Evolutionary conservation across 2,797 vertebrate species (phyloP).

Genomic region (Todus mexicanus): DNA sequence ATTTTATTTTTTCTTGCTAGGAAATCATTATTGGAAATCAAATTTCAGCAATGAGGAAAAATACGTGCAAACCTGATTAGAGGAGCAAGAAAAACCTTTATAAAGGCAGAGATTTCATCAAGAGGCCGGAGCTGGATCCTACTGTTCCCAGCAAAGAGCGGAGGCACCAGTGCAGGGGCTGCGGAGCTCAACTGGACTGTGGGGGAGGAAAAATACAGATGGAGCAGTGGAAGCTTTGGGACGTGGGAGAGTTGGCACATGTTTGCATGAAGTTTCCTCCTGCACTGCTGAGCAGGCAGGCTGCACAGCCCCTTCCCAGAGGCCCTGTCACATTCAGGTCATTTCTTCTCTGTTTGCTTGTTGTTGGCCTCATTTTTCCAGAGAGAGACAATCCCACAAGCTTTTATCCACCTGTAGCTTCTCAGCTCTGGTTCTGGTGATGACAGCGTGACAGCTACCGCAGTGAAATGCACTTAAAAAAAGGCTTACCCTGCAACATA

Average conservation of each 20-base stretch:
- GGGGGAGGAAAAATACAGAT: neutral
- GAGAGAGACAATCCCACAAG: neutral
- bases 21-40: neutral
- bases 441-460: neutral
- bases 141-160: neutral
- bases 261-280: neutral
- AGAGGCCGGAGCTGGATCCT: neutral
- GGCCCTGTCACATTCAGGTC: neutral
- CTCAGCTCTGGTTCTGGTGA: neutral
- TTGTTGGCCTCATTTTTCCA: neutral
- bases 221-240: neutral
- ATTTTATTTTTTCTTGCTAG: neutral
- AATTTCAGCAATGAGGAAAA: neutral
- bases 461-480: neutral
- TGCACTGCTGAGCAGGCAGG: neutral
- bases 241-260: neutral
- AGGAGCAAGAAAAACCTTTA: neutral
- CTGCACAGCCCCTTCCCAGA: neutral
- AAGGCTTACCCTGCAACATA: neutral
- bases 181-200: neutral
- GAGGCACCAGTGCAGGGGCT: neutral
- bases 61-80: neutral
- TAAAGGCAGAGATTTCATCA: neutral
- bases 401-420: neutral
- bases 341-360: neutral